Conservation (phyloP, 2,797 vertebrate genomes). For the Catamblyrhynchus diadema region DNA sequence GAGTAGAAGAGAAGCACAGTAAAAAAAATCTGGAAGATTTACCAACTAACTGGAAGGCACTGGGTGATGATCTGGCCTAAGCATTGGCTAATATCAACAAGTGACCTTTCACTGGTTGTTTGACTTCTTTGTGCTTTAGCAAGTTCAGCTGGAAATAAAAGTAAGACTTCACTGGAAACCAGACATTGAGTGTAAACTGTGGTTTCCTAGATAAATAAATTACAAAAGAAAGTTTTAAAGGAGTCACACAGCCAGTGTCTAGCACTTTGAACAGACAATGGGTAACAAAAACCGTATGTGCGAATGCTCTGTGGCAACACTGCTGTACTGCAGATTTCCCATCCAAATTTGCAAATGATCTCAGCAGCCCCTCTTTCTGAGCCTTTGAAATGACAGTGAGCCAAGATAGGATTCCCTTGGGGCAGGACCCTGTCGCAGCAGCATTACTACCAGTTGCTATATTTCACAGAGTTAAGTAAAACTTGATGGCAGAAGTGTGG, state of each 20-base stretch:
- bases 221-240: constrained; percentile 62
- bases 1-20: not conserved
- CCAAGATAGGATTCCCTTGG: not conserved
- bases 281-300: constrained; percentile 59
- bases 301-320: constrained; percentile 6
- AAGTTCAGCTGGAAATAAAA: constrained; percentile 62
- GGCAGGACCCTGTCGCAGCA: not conserved
- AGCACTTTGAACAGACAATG: constrained; percentile 60
- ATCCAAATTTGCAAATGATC: not conserved
- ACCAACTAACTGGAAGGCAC: not conserved
- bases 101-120: constrained; percentile 33
- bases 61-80: not conserved
- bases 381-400: not conserved
- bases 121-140: constrained; percentile 29
- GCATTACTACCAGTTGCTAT: not conserved
- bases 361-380: not conserved
- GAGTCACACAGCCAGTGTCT: constrained; percentile 58
- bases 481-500: not conserved
- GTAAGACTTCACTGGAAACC: constrained; percentile 68
- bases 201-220: constrained; percentile 75
- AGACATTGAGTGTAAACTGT: constrained; percentile 69
- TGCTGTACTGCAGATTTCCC: constrained; percentile 36
- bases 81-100: constrained; percentile 12
- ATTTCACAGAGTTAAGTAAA: not conserved
- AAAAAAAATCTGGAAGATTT: not conserved